Base-by-base conservation (phyloP, 2,797 vertebrate genomes). In the Neoniphon sammara region DNA sequence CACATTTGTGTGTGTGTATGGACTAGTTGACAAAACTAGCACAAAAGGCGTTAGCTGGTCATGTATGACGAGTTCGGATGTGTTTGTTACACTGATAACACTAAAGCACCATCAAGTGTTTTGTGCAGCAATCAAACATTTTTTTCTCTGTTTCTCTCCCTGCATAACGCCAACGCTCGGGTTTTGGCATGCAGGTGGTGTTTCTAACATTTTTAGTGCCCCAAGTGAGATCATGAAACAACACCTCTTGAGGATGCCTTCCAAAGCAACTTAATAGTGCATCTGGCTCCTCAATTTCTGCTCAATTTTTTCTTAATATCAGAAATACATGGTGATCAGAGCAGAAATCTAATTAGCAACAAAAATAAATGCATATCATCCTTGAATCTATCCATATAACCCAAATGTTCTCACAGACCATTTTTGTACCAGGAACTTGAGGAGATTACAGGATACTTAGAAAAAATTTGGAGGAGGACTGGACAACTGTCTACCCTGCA, bases 81-180 rank as follows among this genome's bases (percentile, higher is more conserved):
- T 67, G 65, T 83, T 85, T 69, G 66, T 76, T 75, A 53, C 81
- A 80, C 23, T 54, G 52, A 77, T n/a, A 75, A 77, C 54, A 54
- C 70, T 82, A 70, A 78, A 81, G 69, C 73, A 52, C 64, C 60
- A 76, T 76, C 73, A 81, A 70, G 63, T 79, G 79, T 78, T 80
- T 70, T 67, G 47, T 66, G 60, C 73, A 65, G 66, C 63, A 81
- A 64, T 63, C 31, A 53, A 72, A 52, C 50, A 4, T 74, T 27
- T 54, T 75, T 80, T 81, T 80, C 44, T 73, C 49, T 27, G 18
- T 10, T 34, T 55, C 25, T 27, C 25, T 27, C 25, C 25, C 25
- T 27, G 25, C 25, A 27, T 27, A 31, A 49, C 8, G 20, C 47
- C 49, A 58, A 78, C 6, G 7, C 65, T 83, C 47, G 68, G 57